Base-by-base conservation (phyloP, 2,888 invertebrate genomes). In the Lycaena phlaeas region DNA sequence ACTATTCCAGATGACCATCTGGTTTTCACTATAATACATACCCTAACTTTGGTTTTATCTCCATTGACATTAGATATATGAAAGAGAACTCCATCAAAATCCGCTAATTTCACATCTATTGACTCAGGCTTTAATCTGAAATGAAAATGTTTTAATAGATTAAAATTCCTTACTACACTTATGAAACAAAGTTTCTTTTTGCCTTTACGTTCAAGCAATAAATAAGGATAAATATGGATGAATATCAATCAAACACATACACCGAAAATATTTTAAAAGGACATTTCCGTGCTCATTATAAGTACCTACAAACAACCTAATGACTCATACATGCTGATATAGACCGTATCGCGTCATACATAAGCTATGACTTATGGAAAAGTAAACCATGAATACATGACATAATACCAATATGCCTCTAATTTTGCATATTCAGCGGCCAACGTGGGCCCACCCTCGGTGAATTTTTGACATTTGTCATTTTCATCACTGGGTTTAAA, bases 61-160 rank as follows among this genome's bases (percentile, higher is more conserved):
- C 93, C 93, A 82, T 95, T 94, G 62, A 96, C 88, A 88, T 98
- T 99, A 49, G 98, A 97, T 86, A 99, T 93, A 85, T 97, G 98
- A 87, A 97, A 99, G 56, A 98, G 86, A 50, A 97, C 98, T 60
- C 99, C 98, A 88, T 99, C 99, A 86, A 99, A 99, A 87, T 99
- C 99, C 58, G 96, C 95, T 71, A 96, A 90, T 54, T 88, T 91
- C 62, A 98, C 92, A 86, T 98, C 97, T 71, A 96, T 96, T 58
- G 94, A 93, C 77, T 98, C 98, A 52, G 94, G 92, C 88, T 98
- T 98, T 73, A 92, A 91, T 54, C 96, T 96, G 85, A 51, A 92
- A 90, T 29, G 36, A 5, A 5, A n/a, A 34, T n/a, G n/a, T n/a
- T n/a, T n/a, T n/a, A n/a, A n/a, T n/a, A n/a, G n/a, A n/a, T n/a